These are phyloP conservation scores for Hydrolagus affinis DNA, from an alignment of 2,113 vertebrate species.

Conservation along the genomic window DNA sequence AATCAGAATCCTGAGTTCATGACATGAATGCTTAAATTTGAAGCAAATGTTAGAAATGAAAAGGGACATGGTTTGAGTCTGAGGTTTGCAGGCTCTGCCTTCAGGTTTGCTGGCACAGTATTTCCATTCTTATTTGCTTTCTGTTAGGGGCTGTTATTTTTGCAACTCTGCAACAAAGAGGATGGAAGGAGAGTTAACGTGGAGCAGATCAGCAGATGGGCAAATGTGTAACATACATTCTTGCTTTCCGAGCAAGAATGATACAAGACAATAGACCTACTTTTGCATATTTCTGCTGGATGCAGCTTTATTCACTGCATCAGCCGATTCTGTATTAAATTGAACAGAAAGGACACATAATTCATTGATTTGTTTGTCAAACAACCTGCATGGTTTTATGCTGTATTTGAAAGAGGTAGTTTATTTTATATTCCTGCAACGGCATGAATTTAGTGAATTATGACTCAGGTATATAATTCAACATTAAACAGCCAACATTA, in stretches of 20 bases:
- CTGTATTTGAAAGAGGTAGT: background rate
- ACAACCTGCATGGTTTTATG: too few relatives aligned
- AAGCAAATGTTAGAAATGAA: background rate
- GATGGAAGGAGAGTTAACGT: background rate
- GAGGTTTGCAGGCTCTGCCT: background rate
- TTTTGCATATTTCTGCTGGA: background rate
- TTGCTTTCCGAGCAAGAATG: background rate
- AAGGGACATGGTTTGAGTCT: background rate
- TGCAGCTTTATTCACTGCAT: background rate
- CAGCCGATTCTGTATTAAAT: background rate
- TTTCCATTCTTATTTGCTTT: background rate
- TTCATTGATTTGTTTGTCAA: background rate
- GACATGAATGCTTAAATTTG: background rate
- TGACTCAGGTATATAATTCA: background rate
- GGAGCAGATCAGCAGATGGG: background rate
- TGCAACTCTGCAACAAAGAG: background rate
- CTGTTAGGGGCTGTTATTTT: background rate
- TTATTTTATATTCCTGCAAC: background rate
- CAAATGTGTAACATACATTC: background rate
- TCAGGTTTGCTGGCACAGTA: background rate
- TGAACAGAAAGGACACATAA: background rate
- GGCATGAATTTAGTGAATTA: too few relatives aligned
- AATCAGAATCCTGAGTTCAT: background rate
- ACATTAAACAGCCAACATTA: background rate
- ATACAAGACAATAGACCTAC: background rate